phyloP scores from a whole-genome alignment of 2,797 vertebrate genomes.

The Bryconaethiops microstoma region DNA sequence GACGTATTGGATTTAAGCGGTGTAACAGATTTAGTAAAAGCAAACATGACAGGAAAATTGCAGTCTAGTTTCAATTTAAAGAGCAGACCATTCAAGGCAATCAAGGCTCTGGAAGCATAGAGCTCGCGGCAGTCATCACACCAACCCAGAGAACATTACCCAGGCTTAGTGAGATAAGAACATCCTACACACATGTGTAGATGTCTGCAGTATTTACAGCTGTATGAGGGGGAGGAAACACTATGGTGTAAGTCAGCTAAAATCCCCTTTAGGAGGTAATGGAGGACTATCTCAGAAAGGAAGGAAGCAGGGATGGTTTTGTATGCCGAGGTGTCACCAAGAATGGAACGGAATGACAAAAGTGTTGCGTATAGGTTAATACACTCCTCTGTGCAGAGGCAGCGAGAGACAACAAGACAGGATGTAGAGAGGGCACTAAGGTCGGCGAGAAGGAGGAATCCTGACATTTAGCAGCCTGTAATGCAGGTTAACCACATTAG shows the following conservation, averaged over 20 bases:
- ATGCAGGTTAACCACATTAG: constrained; percentile 43
- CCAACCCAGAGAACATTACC: background rate
- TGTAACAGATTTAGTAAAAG: background rate
- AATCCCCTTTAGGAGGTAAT: constrained; percentile 39
- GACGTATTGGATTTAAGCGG: background rate
- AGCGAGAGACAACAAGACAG: background rate
- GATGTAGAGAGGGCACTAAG: constrained; percentile 20
- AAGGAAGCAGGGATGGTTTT: constrained; percentile 39
- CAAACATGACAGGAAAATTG: background rate
- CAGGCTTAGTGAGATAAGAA: background rate
- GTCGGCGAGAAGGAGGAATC: constrained; percentile 34
- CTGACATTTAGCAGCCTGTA: constrained; percentile 13
- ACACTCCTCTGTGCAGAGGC: constrained; percentile 24
- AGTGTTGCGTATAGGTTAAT: constrained; percentile 37
- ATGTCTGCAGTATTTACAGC: background rate
- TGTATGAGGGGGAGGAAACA: constrained; percentile 27
- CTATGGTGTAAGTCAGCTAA: constrained; percentile 26
- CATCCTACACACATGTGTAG: constrained; percentile 10
- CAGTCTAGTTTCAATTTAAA: background rate
- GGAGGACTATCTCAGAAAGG: constrained; percentile 33
- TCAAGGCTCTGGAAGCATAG: background rate
- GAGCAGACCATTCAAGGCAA: background rate
- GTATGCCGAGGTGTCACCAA: constrained; percentile 8
- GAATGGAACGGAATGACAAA: constrained; percentile 37
- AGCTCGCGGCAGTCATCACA: background rate